Percentiles rank a stretch among this genome's conserved stretches.
These are phyloP conservation scores for Drosophila neonasuta DNA, from an alignment of 2,888 invertebrate genomes.

Conservation along the genomic window DNA sequence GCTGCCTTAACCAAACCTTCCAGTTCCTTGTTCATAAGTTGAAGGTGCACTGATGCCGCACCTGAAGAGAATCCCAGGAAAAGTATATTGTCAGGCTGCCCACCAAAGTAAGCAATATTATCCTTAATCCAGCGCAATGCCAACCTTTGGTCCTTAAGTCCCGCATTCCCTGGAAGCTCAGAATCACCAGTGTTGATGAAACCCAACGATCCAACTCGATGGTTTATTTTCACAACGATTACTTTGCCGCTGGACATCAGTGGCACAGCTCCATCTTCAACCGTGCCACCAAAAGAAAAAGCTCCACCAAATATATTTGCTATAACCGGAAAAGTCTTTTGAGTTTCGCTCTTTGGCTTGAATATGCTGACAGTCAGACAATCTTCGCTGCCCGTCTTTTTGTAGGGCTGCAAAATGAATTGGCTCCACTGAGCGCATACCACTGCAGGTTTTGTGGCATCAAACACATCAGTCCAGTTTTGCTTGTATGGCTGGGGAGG, in stretches of 20 bases:
- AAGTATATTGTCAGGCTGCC: constrained; percentile 85
- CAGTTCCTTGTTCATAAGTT: constrained; percentile 85
- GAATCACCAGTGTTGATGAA: constrained; percentile 89
- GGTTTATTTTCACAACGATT: constrained; percentile 87
- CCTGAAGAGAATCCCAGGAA: constrained; percentile 89
- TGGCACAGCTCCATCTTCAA: constrained; percentile 68
- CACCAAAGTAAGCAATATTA: constrained; percentile 81
- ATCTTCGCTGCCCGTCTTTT: constrained; percentile 85
- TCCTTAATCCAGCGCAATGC: constrained; percentile 51
- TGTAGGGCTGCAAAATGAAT: constrained; percentile 69
- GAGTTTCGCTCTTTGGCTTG: constrained; percentile 82
- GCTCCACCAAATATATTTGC: constrained; percentile 88
- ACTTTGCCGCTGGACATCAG: constrained; percentile 85
- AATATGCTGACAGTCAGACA: constrained; percentile 87
- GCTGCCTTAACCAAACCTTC: constrained; percentile 51
- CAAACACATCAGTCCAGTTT: constrained; percentile 62
- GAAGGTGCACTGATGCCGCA: constrained; percentile 89
- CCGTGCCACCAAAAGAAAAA: constrained; percentile 85
- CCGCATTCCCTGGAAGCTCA: constrained; percentile 83
- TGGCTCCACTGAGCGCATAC: constrained; percentile 86
- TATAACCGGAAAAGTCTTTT: constrained; percentile 84
- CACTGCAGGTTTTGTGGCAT: constrained; percentile 84
- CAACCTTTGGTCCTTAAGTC: constrained; percentile 53
- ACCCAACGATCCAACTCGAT: constrained; percentile 88
- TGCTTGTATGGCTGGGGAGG: constrained; percentile 63